Conservation (phyloP, 2,113 vertebrate genomes). For the Coreoperca whiteheadi region DNA sequence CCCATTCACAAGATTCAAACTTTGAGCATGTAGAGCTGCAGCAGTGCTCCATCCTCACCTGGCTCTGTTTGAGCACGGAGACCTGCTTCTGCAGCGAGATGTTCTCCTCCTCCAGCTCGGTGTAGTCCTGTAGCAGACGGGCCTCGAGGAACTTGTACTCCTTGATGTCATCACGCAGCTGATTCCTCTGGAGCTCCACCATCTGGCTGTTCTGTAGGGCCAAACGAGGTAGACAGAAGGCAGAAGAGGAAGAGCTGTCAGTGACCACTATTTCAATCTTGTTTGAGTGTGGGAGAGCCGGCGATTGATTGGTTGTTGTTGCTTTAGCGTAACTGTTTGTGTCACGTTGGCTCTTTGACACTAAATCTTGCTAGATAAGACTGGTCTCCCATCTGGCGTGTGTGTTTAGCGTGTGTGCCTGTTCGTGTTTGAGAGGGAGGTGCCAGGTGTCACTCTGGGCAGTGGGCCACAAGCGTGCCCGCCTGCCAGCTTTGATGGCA, state of each 20-base stretch:
- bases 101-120: conserved; percentile 98
- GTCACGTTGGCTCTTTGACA: conserved; percentile 37
- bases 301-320: conserved; percentile 43
- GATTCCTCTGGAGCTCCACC: conserved; percentile 92
- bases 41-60: conserved; percentile 82
- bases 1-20: background rate
- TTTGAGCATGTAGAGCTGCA: background rate
- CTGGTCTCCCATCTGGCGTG: conserved; percentile 55
- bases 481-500: conserved; percentile 52
- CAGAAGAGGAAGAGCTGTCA: conserved; percentile 43
- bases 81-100: conserved; percentile 99
- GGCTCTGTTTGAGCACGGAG: conserved; percentile 94
- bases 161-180: conserved; percentile 96
- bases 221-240: background rate
- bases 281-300: conserved; percentile 2
- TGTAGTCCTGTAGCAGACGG: conserved; percentile 96
- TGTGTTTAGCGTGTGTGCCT: conserved; percentile 27
- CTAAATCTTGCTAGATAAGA: conserved; percentile 50
- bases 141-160: conserved; percentile 97
- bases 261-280: conserved; percentile 22
- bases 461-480: conserved; percentile 54
- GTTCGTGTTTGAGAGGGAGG: conserved; percentile 30
- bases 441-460: conserved; percentile 72
- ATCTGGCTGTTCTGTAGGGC: conserved; percentile 89
- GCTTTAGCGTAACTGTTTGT: conserved; percentile 41